These are phyloP conservation scores for Neotoma lepida DNA, from an alignment of 2,113 vertebrate genomes.

Conservation along the genomic window DNA sequence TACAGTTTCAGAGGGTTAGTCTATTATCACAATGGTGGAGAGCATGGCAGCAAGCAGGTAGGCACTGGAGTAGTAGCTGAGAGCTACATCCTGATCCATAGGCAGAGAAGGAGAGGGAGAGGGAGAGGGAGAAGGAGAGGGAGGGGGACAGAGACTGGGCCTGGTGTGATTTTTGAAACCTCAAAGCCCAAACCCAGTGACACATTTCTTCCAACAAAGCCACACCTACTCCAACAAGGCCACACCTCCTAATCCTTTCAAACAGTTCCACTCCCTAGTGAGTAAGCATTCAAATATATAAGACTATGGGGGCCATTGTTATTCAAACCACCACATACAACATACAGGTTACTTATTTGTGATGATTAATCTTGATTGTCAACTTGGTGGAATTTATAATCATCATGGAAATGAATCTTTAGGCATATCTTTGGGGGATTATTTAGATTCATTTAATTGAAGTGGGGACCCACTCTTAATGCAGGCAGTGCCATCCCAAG, in stretches of 20 bases:
- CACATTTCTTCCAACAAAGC: neutral
- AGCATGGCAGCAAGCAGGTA: neutral
- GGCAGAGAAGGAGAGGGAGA: neutral
- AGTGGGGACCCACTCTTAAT: neutral
- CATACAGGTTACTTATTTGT: neutral
- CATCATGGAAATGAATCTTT: neutral
- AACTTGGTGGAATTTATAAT: neutral
- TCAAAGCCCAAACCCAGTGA: neutral
- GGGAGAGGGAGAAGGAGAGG: too few species aligned
- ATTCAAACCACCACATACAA: neutral
- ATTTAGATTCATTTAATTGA: neutral
- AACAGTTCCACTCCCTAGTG: neutral
- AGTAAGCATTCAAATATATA: neutral
- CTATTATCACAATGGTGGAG: neutral
- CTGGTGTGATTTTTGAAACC: neutral
- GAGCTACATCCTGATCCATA: neutral
- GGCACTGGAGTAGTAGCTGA: neutral
- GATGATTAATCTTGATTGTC: neutral
- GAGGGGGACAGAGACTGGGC: neutral
- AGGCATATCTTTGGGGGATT: neutral
- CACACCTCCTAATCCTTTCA: neutral
- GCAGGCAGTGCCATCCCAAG: neutral
- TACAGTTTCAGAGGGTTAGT: neutral
- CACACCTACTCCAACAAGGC: neutral
- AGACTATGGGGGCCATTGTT: neutral